Evolutionary conservation across 2,113 vertebrate genomes (phyloP).

Genomic region (Triplophysa tibetana): DNA sequence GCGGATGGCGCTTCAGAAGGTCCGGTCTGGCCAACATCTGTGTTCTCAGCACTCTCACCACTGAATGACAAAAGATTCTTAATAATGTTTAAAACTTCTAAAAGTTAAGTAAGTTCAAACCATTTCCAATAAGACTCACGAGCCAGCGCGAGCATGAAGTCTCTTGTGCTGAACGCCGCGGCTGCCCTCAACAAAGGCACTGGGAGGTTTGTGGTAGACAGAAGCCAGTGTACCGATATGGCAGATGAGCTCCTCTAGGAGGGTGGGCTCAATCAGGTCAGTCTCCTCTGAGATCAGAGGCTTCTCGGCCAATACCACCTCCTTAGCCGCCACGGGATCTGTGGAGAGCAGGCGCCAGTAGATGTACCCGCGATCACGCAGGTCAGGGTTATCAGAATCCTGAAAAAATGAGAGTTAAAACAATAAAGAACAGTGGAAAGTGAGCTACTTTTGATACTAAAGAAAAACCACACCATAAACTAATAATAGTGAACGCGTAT

Average conservation of each 20-base stretch:
- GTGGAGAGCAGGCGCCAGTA: conserved; percentile 99
- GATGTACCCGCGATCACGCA: conserved; percentile 96
- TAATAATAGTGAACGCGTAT: too few relatives aligned
- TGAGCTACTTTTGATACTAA: too few relatives aligned
- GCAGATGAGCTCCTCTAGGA: conserved; percentile 97
- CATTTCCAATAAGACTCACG: conserved; percentile 78
- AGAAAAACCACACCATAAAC: too few relatives aligned
- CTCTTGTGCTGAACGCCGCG: conserved; percentile 91
- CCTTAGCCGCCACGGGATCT: conserved; percentile 94
- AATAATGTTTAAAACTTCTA: neutral
- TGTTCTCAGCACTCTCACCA: conserved; percentile 86
- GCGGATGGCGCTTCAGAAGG: conserved; percentile 78
- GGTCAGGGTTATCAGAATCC: conserved; percentile 97
- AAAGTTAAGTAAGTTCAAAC: too few relatives aligned
- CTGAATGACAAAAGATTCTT: conserved; percentile 61
- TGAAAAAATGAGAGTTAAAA: conserved; percentile 48
- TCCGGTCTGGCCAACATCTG: conserved; percentile 73
- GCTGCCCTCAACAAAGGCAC: conserved; percentile 95
- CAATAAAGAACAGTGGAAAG: neutral
- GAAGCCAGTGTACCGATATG: conserved; percentile 95
- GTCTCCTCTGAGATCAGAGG: conserved; percentile 98
- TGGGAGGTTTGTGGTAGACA: conserved; percentile 97
- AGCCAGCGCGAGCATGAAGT: conserved; percentile 83
- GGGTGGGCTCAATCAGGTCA: conserved; percentile 93
- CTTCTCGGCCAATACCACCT: conserved; percentile 97